Base-by-base conservation (phyloP, 2,797 vertebrate species). In the Cephalopachus bancanus region DNA sequence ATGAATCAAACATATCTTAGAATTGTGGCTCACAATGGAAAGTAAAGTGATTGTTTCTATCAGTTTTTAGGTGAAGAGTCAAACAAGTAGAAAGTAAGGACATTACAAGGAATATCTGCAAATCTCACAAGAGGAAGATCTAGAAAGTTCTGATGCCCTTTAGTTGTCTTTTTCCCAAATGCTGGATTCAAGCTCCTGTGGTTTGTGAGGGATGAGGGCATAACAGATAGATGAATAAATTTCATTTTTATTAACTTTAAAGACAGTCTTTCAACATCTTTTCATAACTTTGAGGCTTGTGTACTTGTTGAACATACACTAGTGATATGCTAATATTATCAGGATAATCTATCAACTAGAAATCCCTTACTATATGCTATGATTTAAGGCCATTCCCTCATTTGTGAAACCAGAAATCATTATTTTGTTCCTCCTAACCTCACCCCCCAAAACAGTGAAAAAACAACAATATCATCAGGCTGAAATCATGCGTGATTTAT, bases 1-100 rank as follows among this genome's bases (percentile, higher is more conserved):
- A 64, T 78, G 8, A 90, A 88, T 95, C 95, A 95, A 95, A 85
- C 26, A 78, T 64, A 83, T 53, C 14, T 65, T 89, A 55, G 49
- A 93, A 95, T 53, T 71, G 59, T 96, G 53, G 22, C 49, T 59
- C 28, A 72, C 10, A 53, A 14, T 83, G 37, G 67, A 92, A 95
- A 83, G 15, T 57, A 9, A 71, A 53, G 12, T 33, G 14, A 91
- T 83, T 92, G 17, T 37, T 87, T 94, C 37, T 83, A 7, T 72
- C 8, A 87, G 9, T 57, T 89, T 96, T 1, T 1, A 93, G 55
- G 24, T 81, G 28, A 15, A 76, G 5, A 49, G 28, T 65, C 64
- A 53, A 24, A 30, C 30, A 83, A 49, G 16, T 53, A 67, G 49
- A 84, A 84, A 51, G 11, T 65, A n/a, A 67, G 12, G 33, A 0